These are phyloP conservation scores for Rutilus rutilus DNA, from an alignment of 2,113 vertebrate species.

Conservation along the genomic window DNA sequence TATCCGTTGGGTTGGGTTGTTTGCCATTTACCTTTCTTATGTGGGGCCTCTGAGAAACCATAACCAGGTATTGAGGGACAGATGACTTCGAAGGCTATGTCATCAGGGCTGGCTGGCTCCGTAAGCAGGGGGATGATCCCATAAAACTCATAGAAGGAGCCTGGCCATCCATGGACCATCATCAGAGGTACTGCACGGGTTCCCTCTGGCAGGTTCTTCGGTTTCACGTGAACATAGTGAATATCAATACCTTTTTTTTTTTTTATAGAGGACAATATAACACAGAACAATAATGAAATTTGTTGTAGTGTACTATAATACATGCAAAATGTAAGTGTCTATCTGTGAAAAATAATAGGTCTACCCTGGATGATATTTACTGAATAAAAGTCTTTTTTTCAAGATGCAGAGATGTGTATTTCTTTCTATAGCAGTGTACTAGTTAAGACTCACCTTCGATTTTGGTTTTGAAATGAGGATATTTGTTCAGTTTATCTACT, in stretches of 20 bases:
- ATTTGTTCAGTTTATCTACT: conserved; percentile 83
- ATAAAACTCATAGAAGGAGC: conserved; percentile 91
- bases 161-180: conserved; percentile 90
- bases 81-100: conserved; percentile 83
- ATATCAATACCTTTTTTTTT: conserved; percentile 83
- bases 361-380: neutral
- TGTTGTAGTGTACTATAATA: neutral
- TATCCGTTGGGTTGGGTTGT: neutral
- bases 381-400: neutral
- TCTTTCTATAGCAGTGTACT: neutral
- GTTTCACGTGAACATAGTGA: conserved; percentile 85
- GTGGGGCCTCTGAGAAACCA: conserved; percentile 85
- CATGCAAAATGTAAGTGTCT: neutral
- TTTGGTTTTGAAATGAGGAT: conserved; percentile 85
- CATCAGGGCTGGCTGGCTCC: conserved; percentile 63
- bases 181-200: conserved; percentile 75
- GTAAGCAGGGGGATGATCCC: conserved; percentile 84
- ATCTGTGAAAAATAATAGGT: neutral
- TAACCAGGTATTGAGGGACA: conserved; percentile 93
- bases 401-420: neutral
- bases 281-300: neutral
- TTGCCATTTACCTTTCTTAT: conserved; percentile 72
- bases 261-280: neutral
- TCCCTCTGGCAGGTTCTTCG: conserved; percentile 72
- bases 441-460: conserved; percentile 81